Percentiles rank a stretch among this genome's conserved stretches.
These are phyloP conservation scores for Heliangelus exortis DNA, from an alignment of 2,797 vertebrate genomes.

Conservation along the genomic window DNA sequence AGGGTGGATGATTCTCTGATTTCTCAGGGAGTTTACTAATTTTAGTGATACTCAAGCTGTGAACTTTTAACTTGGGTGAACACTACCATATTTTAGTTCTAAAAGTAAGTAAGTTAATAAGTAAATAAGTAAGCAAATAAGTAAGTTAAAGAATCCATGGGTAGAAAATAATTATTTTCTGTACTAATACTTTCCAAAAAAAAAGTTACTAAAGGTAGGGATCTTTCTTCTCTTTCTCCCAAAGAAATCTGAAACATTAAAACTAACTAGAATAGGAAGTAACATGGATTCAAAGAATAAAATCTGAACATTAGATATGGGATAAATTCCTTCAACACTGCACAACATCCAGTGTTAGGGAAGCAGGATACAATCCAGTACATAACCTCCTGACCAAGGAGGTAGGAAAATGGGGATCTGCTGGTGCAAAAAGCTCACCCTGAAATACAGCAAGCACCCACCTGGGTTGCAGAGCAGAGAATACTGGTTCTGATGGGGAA, in stretches of 20 bases:
- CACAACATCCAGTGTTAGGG: not conserved
- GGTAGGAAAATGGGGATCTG: not conserved
- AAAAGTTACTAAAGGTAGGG: not conserved
- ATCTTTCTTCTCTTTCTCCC: not conserved
- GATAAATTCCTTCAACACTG: not conserved
- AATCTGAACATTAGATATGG: not conserved
- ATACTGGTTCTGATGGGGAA: not conserved
- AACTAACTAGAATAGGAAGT: not conserved
- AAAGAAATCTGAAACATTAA: not conserved
- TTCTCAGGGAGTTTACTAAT: not conserved
- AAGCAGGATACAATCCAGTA: not conserved
- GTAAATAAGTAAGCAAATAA: no score
- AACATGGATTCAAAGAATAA: not conserved
- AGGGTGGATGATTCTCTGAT: conserved; percentile 24
- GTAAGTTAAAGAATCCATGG: not conserved
- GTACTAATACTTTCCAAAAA: not conserved
- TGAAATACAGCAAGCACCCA: not conserved
- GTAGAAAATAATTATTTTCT: not conserved
- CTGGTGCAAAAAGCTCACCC: not conserved
- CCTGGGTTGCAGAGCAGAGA: not conserved
- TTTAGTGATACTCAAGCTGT: not conserved
- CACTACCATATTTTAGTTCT: not conserved
- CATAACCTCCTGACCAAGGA: accelerated
- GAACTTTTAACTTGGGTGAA: not conserved
- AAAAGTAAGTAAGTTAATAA: not conserved